Percentiles rank a stretch among this genome's conserved stretches.
These are phyloP conservation scores for Lasiommata megera DNA, from an alignment of 2,888 invertebrate species.

Conservation along the genomic window DNA sequence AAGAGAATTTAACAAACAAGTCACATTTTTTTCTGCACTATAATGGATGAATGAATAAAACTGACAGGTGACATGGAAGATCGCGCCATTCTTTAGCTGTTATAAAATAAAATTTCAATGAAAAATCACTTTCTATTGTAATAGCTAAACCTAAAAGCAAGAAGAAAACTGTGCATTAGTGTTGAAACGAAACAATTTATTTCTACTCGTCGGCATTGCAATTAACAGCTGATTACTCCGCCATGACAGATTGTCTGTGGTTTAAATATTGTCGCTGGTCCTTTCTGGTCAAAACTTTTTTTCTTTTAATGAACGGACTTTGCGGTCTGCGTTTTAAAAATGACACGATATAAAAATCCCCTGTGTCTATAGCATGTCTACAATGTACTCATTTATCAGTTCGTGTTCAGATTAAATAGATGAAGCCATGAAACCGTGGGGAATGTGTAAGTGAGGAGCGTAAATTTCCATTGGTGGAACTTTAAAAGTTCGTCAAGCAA, in stretches of 20 bases:
- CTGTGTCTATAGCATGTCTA: no score
- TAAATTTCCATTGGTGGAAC: no score
- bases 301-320: background rate
- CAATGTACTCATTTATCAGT: no score
- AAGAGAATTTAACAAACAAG: conserved; percentile 70
- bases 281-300: background rate
- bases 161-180: conserved; percentile 40
- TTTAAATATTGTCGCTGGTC: conserved; percentile 21
- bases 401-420: no score
- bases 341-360: no score
- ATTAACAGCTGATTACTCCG: conserved; percentile 79
- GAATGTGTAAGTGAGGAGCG: no score
- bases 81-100: conserved; percentile 70
- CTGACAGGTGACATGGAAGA: conserved; percentile 75
- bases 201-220: conserved; percentile 65
- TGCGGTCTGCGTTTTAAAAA: background rate
- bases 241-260: conserved; percentile 63
- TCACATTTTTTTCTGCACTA: conserved; percentile 76
- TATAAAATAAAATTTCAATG: conserved; percentile 34
- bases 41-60: conserved; percentile 75
- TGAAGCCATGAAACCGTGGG: no score
- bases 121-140: conserved; percentile 33
- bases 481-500: no score
- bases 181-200: conserved; percentile 46
- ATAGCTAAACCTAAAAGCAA: conserved; percentile 35